Evolutionary conservation across 2,113 vertebrate species (phyloP), one percentile per base, ranked within the genome.

Genomic region (Xenus cinereus): DNA sequence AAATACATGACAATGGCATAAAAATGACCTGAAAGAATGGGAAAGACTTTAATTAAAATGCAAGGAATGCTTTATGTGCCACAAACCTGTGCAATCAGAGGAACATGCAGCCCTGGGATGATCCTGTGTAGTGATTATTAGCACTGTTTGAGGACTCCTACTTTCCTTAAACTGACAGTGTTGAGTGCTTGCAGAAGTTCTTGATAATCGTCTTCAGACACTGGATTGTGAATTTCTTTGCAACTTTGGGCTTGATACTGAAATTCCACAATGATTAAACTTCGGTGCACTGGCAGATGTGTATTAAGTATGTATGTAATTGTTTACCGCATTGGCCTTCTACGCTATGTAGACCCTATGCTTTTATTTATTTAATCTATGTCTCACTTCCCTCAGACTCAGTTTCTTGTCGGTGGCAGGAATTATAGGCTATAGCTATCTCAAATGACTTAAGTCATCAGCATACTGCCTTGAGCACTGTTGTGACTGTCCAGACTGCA

Each of bases 1-100:
- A 95, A 96, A 96, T 95, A 95, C 88, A 96, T 97, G 93, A 97
- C 96, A 98, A 98, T 97, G 91, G 94, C 74, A 82, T 76, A 74
- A 94, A 96, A 95, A 86, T 51, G 87, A 71, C 46, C 93, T 57
- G 72, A 91, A 95, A 94, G 63, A 69, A 89, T 17, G 5, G 59
- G 37, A 22, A 78, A 72, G 63, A 56, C 43, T 88, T 94, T 59
- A 68, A 95, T 90, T 80, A 83, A 57, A 84, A 87, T 27, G 60
- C 37, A 62, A 79, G 24, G 48, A 93, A 82, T 72, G 19, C 35
- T 66, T 86, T 81, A 39, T 7, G 13, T 39, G 14, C 19, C 26
- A 53, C 33, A 60, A 71, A 82, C 33, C 45, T 73, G 27, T 54
- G 46, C 37, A 74, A 37, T 57, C 51, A 88, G 79, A 78, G 62